Evolutionary conservation across 2,113 vertebrate species (phyloP).

Genomic region (Chionis minor): DNA sequence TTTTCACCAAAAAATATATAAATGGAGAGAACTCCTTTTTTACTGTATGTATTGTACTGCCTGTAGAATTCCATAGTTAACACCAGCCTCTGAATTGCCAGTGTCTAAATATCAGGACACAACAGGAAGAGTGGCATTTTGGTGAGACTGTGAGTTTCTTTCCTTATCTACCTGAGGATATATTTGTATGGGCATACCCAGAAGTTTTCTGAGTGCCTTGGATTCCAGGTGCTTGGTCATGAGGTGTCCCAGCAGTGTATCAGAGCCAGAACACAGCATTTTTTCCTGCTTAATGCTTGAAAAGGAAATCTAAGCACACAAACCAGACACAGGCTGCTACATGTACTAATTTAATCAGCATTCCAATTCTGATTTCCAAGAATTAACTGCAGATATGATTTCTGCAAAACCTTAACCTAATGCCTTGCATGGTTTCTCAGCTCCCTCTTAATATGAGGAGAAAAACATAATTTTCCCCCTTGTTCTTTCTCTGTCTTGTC

Average conservation of each 20-base stretch:
- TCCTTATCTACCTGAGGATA: neutral
- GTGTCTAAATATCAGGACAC: neutral
- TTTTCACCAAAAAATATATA: neutral
- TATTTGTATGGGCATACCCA: neutral
- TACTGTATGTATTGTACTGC: neutral
- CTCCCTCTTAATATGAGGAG: neutral
- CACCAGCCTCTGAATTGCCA: neutral
- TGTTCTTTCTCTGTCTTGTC: neutral
- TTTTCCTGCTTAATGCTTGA: neutral
- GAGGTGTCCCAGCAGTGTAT: neutral
- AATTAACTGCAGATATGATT: neutral
- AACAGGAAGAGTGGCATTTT: neutral
- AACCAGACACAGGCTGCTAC: neutral
- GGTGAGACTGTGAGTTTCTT: neutral
- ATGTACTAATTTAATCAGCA: neutral
- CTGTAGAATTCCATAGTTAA: neutral
- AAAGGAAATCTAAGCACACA: neutral
- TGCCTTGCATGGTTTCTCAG: neutral
- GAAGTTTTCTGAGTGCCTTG: neutral
- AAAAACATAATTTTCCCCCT: neutral
- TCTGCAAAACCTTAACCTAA: neutral
- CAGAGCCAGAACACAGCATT: rapidly evolving
- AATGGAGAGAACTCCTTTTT: neutral
- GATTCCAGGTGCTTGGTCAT: neutral
- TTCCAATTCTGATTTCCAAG: neutral